Percentiles rank a stretch among this genome's conserved stretches.
Evolutionary conservation across 2,797 vertebrate genomes (phyloP).

Genomic region (Uromys caudimaculatus): DNA sequence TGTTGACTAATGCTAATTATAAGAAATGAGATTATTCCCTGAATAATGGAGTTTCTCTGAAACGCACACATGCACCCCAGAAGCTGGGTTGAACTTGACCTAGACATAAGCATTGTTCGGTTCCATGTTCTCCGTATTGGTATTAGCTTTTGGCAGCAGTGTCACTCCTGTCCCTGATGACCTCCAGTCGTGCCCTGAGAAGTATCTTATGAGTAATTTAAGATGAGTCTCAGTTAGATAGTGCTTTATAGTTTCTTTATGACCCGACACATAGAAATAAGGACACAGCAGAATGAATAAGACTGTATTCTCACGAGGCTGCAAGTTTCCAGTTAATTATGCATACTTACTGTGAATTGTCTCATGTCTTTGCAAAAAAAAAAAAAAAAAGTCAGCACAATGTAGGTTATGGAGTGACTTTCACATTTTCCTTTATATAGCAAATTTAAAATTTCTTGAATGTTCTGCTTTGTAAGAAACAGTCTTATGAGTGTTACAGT

Average conservation of each 20-base stretch:
- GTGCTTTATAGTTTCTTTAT: slow-evolving; percentile 50
- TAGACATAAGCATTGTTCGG: background rate
- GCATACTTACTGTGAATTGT: slow-evolving; percentile 59
- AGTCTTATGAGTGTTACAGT: slow-evolving; percentile 53
- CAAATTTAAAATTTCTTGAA: slow-evolving; percentile 50
- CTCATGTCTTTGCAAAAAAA: slow-evolving; percentile 10
- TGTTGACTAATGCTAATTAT: background rate
- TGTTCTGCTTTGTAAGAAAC: background rate
- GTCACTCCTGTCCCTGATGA: accelerated
- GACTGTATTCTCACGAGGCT: slow-evolving; percentile 44
- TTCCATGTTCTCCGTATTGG: background rate
- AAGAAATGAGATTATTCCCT: background rate
- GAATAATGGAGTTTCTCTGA: background rate
- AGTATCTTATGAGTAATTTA: slow-evolving; percentile 55
- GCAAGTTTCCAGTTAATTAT: slow-evolving; percentile 63
- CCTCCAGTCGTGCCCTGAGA: background rate
- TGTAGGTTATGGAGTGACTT: slow-evolving; percentile 19
- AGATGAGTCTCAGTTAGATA: slow-evolving; percentile 69
- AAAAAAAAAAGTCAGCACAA: background rate
- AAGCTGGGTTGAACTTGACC: background rate
- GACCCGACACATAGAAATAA: slow-evolving; percentile 77
- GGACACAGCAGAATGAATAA: slow-evolving; percentile 10
- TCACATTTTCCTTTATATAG: slow-evolving; percentile 15
- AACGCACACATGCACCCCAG: background rate
- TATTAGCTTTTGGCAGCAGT: too few relatives aligned